A percentile compares a stretch with the other conserved stretches of the same genome.
Evolutionary conservation across 2,888 invertebrate species (phyloP).

Genomic region (Crepidodera aurea): DNA sequence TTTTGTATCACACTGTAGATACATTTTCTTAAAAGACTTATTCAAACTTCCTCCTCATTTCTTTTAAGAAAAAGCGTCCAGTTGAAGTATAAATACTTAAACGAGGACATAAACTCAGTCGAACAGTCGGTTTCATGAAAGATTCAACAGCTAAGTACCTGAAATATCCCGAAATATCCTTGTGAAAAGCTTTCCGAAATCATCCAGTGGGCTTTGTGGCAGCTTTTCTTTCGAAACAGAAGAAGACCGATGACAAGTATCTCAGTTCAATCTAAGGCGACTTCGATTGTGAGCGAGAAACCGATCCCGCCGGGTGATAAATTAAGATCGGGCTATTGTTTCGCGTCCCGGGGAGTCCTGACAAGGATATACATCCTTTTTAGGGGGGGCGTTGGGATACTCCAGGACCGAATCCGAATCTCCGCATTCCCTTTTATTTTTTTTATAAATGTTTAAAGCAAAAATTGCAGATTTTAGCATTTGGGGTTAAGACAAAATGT

Average conservation of each 20-base stretch:
- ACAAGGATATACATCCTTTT: slow-evolving; percentile 54
- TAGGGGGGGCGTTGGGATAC: not conserved
- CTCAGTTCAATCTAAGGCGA: slow-evolving; percentile 58
- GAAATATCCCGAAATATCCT: slow-evolving; percentile 39
- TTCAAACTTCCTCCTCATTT: too few relatives aligned
- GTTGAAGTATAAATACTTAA: too few relatives aligned
- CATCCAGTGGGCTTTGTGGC: slow-evolving; percentile 36
- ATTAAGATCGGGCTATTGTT: slow-evolving; percentile 60
- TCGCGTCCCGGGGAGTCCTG: slow-evolving; percentile 57
- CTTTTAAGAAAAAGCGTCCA: too few relatives aligned
- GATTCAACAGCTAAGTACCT: slow-evolving; percentile 47
- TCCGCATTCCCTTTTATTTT: too few relatives aligned
- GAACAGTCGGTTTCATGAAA: slow-evolving; percentile 40
- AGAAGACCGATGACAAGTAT: slow-evolving; percentile 58
- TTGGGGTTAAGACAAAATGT: too few relatives aligned
- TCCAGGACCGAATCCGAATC: slow-evolving; percentile 1
- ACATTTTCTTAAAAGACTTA: too few relatives aligned
- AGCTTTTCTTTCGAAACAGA: slow-evolving; percentile 41
- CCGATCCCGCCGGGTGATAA: slow-evolving; percentile 61
- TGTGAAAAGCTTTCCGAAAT: slow-evolving; percentile 34
- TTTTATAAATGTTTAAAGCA: not conserved
- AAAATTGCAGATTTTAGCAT: too few relatives aligned
- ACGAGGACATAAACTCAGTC: too few relatives aligned
- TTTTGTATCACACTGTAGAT: too few relatives aligned
- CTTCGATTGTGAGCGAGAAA: slow-evolving; percentile 59